Base-by-base conservation (phyloP, 2,797 vertebrate genomes). In the Myiothlypis chrysogaster region DNA sequence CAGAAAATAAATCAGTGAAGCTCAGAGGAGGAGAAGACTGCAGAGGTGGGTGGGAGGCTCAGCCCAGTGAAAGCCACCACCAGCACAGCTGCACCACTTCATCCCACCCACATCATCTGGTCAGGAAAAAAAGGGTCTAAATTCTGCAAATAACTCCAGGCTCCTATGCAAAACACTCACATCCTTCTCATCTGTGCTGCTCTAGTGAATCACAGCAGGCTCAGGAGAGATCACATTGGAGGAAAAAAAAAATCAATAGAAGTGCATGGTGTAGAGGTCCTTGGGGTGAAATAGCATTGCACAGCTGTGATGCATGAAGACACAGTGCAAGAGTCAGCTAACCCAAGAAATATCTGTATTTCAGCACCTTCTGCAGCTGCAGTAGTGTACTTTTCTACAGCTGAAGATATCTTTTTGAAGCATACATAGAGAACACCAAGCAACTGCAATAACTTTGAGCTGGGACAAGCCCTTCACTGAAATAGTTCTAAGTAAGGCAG, bases 401-500 rank as follows among this genome's bases (percentile, higher is more conserved):
- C 39, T 65, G 75, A 73, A 79, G 70, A 41, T 20, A 28, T 21
- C 20, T 65, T 55, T 73, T 43, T 23, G 35, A 43, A 39, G 21
- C 25, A 49, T 11, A 71, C 8, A 10, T 2, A 50, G 0, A 57
- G 17, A 72, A 27, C 35, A 43, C 11, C 47, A 63, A 79, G 52
- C 24, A 80, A 56, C n/a, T 1, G 0, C 3, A 22, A 4, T 28
- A 87, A 39, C 55, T 84, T 17, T 1, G 4, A 43, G 37, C 1
- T 22, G 28, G 60, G 39, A 61, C n/a, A 30, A 64, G 44, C 5
- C 55, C 34, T 60, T 24, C 30, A 8, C 30, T 14, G 27, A 43
- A 76, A 39, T 0, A 47, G 32, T 3, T 30, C 0, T 0, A 59
- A 63, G 28, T 25, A n/a, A 28, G 64, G 10, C 37, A 44, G 79